Conservation (phyloP, 2,888 invertebrate species). For the Chelonus formosanus region DNA sequence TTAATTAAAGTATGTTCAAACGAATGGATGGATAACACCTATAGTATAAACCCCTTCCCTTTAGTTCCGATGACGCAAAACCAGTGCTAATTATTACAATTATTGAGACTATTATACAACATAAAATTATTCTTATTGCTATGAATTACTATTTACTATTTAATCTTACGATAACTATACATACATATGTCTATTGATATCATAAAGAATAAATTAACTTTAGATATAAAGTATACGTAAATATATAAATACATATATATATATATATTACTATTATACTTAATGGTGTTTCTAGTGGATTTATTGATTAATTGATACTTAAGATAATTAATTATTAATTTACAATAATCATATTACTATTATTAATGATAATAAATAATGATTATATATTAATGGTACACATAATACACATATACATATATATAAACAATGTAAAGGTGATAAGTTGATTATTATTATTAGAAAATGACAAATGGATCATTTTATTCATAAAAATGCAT, state of each 20-base stretch:
- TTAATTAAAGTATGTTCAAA: too few species aligned
- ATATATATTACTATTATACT: slow-evolving; percentile 49
- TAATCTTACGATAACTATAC: too few species aligned
- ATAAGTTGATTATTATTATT: slow-evolving; percentile 59
- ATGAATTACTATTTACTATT: too few species aligned
- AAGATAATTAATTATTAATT: slow-evolving; percentile 54
- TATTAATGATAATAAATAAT: slow-evolving; percentile 44
- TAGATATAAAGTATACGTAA: slow-evolving; percentile 9
- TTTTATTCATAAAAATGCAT: slow-evolving; percentile 58
- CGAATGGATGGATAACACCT: too few species aligned
- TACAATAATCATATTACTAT: slow-evolving; percentile 55
- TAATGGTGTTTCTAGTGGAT: slow-evolving; percentile 63
- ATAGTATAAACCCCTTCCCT: too few species aligned
- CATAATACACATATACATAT: slow-evolving; percentile 34
- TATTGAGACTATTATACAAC: too few species aligned
- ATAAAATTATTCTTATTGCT: too few species aligned
- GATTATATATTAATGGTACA: slow-evolving; percentile 45
- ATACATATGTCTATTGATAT: too few species aligned
- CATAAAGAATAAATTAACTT: too few species aligned
- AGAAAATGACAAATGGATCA: slow-evolving; percentile 52
- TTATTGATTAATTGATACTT: slow-evolving; percentile 61
- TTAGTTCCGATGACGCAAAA: too few species aligned
- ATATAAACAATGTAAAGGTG: slow-evolving; percentile 50
- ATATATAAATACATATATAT: slow-evolving; percentile 52
- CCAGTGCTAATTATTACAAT: too few species aligned